These are phyloP conservation scores for Apis mellifera DNA, from an alignment of 1,140 invertebrate genomes.

Conservation along the genomic window DNA sequence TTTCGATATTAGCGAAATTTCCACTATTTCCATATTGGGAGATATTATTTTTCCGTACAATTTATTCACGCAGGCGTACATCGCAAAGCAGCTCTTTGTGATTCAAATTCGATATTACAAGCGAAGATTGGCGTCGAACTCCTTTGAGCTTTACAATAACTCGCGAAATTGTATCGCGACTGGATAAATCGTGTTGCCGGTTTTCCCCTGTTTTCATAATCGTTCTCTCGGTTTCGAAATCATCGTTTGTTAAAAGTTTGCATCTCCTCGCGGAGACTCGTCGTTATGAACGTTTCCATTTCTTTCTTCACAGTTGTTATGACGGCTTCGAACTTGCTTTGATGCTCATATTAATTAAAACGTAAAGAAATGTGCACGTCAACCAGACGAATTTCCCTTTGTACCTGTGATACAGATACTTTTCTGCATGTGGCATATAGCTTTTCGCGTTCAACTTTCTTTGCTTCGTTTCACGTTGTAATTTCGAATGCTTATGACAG, in stretches of 20 bases:
- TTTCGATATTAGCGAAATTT: neutral
- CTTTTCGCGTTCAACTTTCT: conserved; percentile 4
- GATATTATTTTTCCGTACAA: neutral
- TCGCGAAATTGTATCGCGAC: conserved; percentile 14
- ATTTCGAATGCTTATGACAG: neutral
- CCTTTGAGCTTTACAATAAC: conserved; percentile 1
- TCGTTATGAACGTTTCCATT: neutral
- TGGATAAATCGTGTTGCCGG: neutral
- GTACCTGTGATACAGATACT: neutral
- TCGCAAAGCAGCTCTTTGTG: neutral
- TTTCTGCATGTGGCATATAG: neutral
- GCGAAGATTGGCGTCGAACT: too few species aligned
- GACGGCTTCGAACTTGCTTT: conserved; percentile 30
- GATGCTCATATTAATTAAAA: conserved; percentile 41
- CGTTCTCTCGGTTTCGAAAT: neutral
- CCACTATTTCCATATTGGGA: neutral
- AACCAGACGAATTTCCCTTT: conserved; percentile 16
- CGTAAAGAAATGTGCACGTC: conserved; percentile 16
- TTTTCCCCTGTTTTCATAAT: conserved; percentile 13
- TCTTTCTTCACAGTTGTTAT: conserved; percentile 1
- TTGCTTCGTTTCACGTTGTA: neutral
- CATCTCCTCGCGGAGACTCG: neutral
- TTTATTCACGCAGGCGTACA: neutral
- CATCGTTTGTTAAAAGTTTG: conserved; percentile 25
- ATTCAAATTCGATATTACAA: conserved; percentile 3